These are phyloP conservation scores for Parauchenoglanis ngamensis DNA, from an alignment of 2,797 vertebrate genomes.

Conservation along the genomic window DNA sequence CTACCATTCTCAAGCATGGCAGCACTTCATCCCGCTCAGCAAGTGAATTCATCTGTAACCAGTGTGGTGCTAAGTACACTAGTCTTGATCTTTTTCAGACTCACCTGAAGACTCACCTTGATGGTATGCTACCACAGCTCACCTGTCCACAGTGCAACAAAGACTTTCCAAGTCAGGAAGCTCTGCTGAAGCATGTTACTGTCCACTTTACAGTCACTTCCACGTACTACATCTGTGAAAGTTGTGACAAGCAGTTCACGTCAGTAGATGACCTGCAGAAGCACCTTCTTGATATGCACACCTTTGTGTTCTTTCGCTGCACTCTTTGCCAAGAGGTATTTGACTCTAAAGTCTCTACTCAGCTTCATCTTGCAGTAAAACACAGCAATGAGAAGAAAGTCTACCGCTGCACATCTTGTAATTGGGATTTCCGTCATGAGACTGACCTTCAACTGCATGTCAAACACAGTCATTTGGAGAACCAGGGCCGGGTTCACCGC, in stretches of 20 bases:
- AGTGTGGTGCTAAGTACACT: conserved; percentile 96
- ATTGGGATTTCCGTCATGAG: conserved; percentile 97
- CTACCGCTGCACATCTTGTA: conserved; percentile 95
- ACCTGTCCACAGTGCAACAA: conserved; percentile 98
- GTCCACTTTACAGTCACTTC: conserved; percentile 97
- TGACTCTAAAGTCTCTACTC: conserved; percentile 96
- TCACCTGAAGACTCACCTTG: conserved; percentile 96
- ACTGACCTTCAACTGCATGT: conserved; percentile 94
- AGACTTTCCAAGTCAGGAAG: conserved; percentile 96
- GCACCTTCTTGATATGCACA: conserved; percentile 98
- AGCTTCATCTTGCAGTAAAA: conserved; percentile 96
- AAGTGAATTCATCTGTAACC: conserved; percentile 96
- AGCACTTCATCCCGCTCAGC: conserved; percentile 81
- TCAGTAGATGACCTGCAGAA: conserved; percentile 96
- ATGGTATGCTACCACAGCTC: conserved; percentile 88
- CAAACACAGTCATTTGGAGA: conserved; percentile 96
- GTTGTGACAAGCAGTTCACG: conserved; percentile 97
- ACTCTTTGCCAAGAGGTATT: conserved; percentile 98
- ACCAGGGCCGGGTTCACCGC: conserved; percentile 91
- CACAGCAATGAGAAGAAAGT: conserved; percentile 98
- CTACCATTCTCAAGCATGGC: conserved; percentile 88
- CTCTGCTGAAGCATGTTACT: conserved; percentile 93
- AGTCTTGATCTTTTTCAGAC: conserved; percentile 96
- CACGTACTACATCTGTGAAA: conserved; percentile 97
- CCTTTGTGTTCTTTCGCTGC: conserved; percentile 96